phyloP scores from a whole-genome alignment of 1,140 invertebrate genomes.

The Planococcus citri region DNA sequence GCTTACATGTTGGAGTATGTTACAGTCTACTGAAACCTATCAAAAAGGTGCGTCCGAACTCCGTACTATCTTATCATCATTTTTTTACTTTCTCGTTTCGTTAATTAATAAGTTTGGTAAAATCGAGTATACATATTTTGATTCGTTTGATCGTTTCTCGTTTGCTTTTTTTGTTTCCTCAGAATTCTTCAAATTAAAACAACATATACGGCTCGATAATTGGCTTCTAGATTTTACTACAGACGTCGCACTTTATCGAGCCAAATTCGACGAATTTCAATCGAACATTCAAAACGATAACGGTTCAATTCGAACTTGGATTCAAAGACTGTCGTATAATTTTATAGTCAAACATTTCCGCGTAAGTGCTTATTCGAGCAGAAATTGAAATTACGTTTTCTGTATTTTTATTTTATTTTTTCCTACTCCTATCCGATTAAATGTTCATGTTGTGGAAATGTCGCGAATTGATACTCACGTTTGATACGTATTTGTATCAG shows the following conservation, averaged over 20 bases:
- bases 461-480: background rate
- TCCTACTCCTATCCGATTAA: too few relatives aligned
- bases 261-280: background rate
- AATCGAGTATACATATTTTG: background rate
- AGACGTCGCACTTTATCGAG: background rate
- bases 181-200: slow-evolving; percentile 9
- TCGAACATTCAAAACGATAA: background rate
- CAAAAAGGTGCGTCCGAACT: background rate
- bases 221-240: background rate
- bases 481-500: background rate
- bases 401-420: background rate
- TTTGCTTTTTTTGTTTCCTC: background rate
- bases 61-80: background rate
- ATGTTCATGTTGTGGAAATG: background rate
- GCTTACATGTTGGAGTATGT: background rate
- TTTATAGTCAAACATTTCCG: background rate
- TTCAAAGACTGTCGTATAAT: background rate
- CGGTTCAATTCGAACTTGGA: background rate
- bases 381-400: background rate
- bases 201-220: background rate
- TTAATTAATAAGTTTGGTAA: too few relatives aligned
- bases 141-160: background rate
- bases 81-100: too few relatives aligned
- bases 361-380: background rate
- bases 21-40: background rate